Conservation (phyloP, 2,113 vertebrate species). For the Suncus etruscus region DNA sequence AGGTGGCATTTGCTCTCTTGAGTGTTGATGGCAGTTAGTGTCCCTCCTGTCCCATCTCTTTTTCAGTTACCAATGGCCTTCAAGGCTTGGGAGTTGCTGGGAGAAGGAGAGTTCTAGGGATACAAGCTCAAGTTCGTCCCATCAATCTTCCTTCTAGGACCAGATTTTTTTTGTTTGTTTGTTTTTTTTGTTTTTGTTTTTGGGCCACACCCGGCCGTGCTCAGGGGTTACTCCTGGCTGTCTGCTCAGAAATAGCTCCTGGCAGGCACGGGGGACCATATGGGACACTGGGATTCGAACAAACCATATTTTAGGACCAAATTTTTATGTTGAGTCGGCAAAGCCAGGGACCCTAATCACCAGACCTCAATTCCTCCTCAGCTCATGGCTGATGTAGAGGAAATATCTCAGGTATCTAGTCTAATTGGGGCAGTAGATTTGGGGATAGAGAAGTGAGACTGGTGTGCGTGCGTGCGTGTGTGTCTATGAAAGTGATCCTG, state of each 20-base stretch:
- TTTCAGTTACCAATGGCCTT: slow-evolving; percentile 44
- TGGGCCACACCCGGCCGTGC: too few species aligned
- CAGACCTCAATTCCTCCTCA: slow-evolving; percentile 40
- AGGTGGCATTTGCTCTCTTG: slow-evolving; percentile 54
- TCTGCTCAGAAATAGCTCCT: too few species aligned
- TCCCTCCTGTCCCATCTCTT: slow-evolving; percentile 26
- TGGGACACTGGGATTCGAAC: slow-evolving; percentile 48
- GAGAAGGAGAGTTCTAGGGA: slow-evolving; percentile 53
- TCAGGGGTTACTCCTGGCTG: too few species aligned
- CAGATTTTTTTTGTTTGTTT: too few species aligned
- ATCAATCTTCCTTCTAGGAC: slow-evolving; percentile 6
- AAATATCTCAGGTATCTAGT: slow-evolving; percentile 52
- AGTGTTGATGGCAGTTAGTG: slow-evolving; percentile 49
- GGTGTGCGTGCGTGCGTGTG: too few species aligned
- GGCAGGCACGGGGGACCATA: too few species aligned
- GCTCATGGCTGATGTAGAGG: neutral
- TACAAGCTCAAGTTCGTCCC: slow-evolving; percentile 19
- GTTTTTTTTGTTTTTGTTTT: too few species aligned
- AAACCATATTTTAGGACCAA: too few species aligned
- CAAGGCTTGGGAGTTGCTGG: slow-evolving; percentile 51
- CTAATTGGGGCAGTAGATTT: slow-evolving; percentile 4
- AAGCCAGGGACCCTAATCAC: neutral
- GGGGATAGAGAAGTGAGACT: neutral
- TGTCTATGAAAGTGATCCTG: neutral
- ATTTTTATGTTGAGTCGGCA: neutral